Evolutionary conservation across 2,888 invertebrate species (phyloP).

Genomic region (Taphrorychus bicolor): DNA sequence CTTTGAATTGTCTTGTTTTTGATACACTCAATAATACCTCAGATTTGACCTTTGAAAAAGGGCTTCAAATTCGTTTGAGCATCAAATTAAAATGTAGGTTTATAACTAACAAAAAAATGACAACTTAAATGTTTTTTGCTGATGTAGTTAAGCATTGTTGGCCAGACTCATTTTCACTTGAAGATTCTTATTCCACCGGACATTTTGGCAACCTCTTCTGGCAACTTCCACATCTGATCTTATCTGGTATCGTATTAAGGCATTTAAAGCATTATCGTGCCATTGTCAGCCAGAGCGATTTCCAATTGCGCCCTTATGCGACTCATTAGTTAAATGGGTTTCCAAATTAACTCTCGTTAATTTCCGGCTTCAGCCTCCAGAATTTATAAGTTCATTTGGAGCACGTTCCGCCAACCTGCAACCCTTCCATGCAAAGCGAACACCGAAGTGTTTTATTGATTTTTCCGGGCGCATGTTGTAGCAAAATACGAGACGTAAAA

Average conservation of each 20-base stretch:
- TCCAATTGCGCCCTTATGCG: slow-evolving; percentile 8
- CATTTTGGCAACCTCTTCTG: too few species aligned
- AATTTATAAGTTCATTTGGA: slow-evolving; percentile 9
- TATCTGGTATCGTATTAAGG: background rate
- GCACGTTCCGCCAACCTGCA: background rate
- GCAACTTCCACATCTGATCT: too few species aligned
- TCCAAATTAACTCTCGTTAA: slow-evolving; percentile 11
- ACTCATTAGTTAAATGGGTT: slow-evolving; percentile 12
- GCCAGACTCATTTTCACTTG: too few species aligned
- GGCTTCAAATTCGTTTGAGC: too few species aligned
- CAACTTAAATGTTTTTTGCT: too few species aligned
- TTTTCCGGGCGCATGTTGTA: background rate
- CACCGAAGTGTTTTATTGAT: slow-evolving; percentile 4
- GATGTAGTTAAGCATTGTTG: too few species aligned
- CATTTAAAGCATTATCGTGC: background rate
- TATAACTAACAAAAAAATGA: too few species aligned
- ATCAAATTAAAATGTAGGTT: too few species aligned
- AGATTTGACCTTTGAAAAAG: too few species aligned
- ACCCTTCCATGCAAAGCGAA: slow-evolving; percentile 4
- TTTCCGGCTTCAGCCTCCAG: slow-evolving; percentile 5
- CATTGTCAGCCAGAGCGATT: background rate
- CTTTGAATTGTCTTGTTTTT: too few species aligned
- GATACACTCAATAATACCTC: too few species aligned
- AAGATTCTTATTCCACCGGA: too few species aligned
- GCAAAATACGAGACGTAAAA: background rate